Base-by-base conservation (phyloP, 1,140 invertebrate species). In the Cataglyphis hispanica region DNA sequence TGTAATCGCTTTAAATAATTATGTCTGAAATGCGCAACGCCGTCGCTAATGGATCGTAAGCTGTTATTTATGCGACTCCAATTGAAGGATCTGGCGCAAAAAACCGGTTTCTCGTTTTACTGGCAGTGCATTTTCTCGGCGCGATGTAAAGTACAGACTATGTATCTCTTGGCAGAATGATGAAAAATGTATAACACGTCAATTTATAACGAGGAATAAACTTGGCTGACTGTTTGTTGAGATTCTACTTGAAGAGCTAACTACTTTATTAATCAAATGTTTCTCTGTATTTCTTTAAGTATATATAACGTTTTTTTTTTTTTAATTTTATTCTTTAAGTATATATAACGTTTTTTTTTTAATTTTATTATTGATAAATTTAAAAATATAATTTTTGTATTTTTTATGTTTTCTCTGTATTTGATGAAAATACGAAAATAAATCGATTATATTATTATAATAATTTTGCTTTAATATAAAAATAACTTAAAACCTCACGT, bases 1-100 rank as follows among this genome's bases (percentile, higher is more conserved):
- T 83, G 78, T 83, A 83, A 83, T 83, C 78, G 78, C 67, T 83
- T 83, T 83, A 83, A 83, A 83, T 83, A 83, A 83, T 83, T 74
- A 83, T 83, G 66, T 4, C 53, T 83, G 78, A 83, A 83, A 61
- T 37, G 67, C 19, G 67, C 78, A 83, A 74, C 67, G 53, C 78
- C 67, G 67, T 83, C 25, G 53, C 67, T 74, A 83, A 83, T 83
- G 67, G 78, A 83, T 74, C 78, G 43, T 83, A 83, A 83, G 67
- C 67, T 74, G 78, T 83, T 83, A 83, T 83, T 83, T 74, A 67
- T 74, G 67, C 31, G 67, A 72, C 60, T 74, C 31, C 78, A 83
- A 83, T 83, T 83, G 67, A 72, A 72, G 78, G 67, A 83, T 83
- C 72, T 72, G 78, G 13, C 37, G 53, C 37, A 19, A 43, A 72